Evolutionary conservation across 2,797 vertebrate genomes (phyloP).

Genomic region (Coregonus sp.): DNA sequence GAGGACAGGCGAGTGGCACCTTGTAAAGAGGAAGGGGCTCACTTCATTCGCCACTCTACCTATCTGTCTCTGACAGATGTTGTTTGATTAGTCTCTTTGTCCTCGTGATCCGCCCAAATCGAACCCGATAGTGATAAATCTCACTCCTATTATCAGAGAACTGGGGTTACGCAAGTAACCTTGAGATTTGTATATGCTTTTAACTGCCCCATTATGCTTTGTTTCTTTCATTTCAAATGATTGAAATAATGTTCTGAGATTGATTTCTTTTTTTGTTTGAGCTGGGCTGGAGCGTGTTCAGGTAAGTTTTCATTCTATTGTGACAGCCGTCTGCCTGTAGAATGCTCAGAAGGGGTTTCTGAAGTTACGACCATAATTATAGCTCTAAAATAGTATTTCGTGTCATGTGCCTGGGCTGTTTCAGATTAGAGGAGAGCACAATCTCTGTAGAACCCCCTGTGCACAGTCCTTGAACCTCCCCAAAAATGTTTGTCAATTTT

Average conservation of each 20-base stretch:
- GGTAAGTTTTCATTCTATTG: neutral
- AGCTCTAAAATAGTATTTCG: neutral
- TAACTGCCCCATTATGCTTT: constrained; percentile 48
- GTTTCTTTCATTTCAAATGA: constrained; percentile 50
- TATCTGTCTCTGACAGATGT: no score
- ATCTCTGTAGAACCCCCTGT: neutral
- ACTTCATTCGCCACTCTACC: no score
- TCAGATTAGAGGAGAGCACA: neutral
- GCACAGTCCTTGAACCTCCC: neutral
- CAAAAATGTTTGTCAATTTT: constrained; percentile 5
- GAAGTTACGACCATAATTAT: neutral
- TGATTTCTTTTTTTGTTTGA: neutral
- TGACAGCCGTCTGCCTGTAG: constrained; percentile 2
- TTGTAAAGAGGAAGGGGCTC: no score
- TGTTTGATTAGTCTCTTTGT: no score
- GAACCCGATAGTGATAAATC: no score
- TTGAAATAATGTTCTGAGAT: constrained; percentile 24
- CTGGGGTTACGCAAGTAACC: no score
- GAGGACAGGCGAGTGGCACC: no score
- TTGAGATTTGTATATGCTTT: constrained; percentile 19
- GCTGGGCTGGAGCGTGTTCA: no score
- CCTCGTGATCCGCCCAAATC: no score
- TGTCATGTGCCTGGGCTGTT: constrained; percentile 2
- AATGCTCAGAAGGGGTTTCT: constrained; percentile 8
- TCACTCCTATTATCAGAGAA: no score